Percentiles rank a stretch among this genome's conserved stretches.
These are phyloP conservation scores for Atta colombica DNA, from an alignment of 1,140 invertebrate species.

Conservation along the genomic window DNA sequence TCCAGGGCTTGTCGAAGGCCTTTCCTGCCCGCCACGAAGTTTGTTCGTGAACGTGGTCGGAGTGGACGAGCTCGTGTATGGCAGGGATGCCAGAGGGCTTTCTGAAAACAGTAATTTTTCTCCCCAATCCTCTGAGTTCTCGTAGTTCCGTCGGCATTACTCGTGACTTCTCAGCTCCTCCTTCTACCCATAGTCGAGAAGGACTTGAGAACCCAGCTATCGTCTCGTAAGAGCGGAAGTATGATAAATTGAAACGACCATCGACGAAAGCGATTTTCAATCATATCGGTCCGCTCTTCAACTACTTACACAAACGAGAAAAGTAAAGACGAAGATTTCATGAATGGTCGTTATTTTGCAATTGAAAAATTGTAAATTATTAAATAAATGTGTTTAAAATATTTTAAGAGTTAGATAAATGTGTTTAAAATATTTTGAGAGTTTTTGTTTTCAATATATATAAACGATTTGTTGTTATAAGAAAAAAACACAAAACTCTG, in stretches of 20 bases:
- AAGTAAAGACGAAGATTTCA: conserved; percentile 10
- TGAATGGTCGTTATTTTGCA: neutral
- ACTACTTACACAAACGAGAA: conserved; percentile 18
- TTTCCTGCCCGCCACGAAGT: conserved; percentile 49
- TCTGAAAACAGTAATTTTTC: conserved; percentile 73
- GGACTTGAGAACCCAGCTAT: conserved; percentile 55
- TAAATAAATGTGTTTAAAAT: neutral
- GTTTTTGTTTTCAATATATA: neutral
- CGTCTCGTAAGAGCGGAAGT: conserved; percentile 65
- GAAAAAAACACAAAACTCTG: neutral
- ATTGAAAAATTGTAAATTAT: conserved; percentile 5
- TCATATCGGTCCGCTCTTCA: conserved; percentile 60
- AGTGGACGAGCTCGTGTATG: conserved; percentile 9
- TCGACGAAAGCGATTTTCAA: conserved; percentile 72
- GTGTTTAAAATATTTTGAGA: neutral
- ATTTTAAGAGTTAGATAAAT: neutral
- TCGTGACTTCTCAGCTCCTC: conserved; percentile 26
- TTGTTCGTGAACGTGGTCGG: conserved; percentile 42
- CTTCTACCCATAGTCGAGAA: conserved; percentile 41
- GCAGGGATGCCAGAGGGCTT: conserved; percentile 25
- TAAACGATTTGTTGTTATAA: no score
- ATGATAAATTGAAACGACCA: conserved; percentile 79
- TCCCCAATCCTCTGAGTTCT: conserved; percentile 27
- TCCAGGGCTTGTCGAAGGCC: conserved; percentile 68
- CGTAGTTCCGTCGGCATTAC: conserved; percentile 40